A percentile compares a stretch with the other conserved stretches of the same genome.
phyloP scores from a whole-genome alignment of 2,888 invertebrate genomes.

The Mongoloraphidia duomilia region DNA sequence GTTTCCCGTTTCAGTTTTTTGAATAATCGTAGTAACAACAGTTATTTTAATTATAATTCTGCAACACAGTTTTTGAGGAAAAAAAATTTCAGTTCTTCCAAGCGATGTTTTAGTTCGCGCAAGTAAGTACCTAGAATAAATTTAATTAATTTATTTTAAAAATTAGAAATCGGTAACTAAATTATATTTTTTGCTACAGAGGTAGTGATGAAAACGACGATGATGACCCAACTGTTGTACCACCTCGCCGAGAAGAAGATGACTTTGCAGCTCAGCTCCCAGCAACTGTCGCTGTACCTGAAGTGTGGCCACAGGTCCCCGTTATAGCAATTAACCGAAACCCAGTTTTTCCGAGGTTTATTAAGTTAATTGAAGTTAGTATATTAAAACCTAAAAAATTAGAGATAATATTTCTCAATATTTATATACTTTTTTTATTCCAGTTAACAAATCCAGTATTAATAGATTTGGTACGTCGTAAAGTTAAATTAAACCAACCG shows the following conservation, averaged over 20 bases:
- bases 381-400: neutral
- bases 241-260: conserved; percentile 25
- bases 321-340: conserved; percentile 87
- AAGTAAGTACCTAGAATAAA: too few relatives aligned
- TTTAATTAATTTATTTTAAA: too few relatives aligned
- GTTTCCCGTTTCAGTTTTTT: too few relatives aligned
- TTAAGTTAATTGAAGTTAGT: conserved; percentile 85
- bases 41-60: too few relatives aligned
- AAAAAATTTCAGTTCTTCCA: too few relatives aligned
- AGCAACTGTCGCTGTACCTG: conserved; percentile 86
- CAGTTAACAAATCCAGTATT: conserved; percentile 75
- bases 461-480: conserved; percentile 79
- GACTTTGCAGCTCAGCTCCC: conserved; percentile 46
- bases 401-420: neutral
- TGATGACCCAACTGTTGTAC: conserved; percentile 8
- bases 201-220: conserved; percentile 13
- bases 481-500: conserved; percentile 90
- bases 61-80: too few relatives aligned
- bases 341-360: conserved; percentile 95
- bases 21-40: too few relatives aligned
- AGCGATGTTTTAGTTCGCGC: too few relatives aligned
- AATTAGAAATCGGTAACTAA: too few relatives aligned
- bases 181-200: neutral
- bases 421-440: conserved; percentile 17
- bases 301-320: conserved; percentile 92